Evolutionary conservation across 2,797 vertebrate genomes (phyloP).

Genomic region (Crotalus adamanteus): DNA sequence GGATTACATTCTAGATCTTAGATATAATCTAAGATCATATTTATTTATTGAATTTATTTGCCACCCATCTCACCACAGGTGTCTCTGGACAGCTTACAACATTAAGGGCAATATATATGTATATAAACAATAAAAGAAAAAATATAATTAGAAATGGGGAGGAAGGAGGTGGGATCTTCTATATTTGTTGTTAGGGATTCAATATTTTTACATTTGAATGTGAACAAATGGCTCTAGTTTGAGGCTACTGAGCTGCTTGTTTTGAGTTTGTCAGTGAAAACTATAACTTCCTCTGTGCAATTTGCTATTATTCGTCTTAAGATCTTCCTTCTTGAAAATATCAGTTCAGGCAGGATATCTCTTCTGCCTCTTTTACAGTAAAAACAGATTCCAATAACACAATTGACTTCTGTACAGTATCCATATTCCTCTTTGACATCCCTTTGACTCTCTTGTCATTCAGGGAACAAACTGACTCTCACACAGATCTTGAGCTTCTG

Average conservation of each 20-base stretch:
- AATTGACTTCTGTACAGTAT: background rate
- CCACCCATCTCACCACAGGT: background rate
- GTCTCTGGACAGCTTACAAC: background rate
- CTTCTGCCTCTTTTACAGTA: background rate
- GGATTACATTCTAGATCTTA: background rate
- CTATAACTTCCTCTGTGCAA: background rate
- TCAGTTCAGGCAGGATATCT: background rate
- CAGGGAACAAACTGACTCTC: background rate
- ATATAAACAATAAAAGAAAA: background rate
- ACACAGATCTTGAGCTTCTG: background rate
- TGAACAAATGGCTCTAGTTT: background rate
- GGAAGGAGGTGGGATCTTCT: background rate
- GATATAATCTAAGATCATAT: background rate
- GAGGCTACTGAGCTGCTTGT: background rate
- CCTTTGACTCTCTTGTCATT: background rate
- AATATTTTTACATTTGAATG: background rate
- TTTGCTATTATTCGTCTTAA: background rate
- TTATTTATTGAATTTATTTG: background rate
- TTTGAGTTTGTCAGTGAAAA: background rate
- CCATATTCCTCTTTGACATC: background rate
- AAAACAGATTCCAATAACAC: background rate
- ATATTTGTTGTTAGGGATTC: background rate
- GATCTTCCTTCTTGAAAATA: background rate
- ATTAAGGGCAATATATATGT: background rate
- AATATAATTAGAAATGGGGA: background rate